Percentiles rank a stretch among this genome's conserved stretches.
phyloP scores from a whole-genome alignment of 2,888 invertebrate genomes.

The Euclidia mi region DNA sequence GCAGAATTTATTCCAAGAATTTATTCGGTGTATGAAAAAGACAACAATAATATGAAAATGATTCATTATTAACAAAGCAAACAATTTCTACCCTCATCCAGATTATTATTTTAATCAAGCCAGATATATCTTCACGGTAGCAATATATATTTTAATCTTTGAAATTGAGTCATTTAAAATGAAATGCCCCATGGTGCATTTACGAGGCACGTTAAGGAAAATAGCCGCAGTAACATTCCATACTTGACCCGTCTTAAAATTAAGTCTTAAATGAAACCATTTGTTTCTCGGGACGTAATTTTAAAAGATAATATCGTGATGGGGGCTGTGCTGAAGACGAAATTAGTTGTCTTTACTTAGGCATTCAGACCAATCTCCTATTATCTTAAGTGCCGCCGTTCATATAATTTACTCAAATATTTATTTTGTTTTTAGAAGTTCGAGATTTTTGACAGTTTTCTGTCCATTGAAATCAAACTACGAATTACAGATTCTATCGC shows the following conservation, averaged over 20 bases:
- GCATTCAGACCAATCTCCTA: conserved; percentile 54
- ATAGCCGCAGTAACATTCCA: conserved; percentile 17
- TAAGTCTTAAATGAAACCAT: conserved; percentile 46
- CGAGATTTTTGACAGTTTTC: too few species aligned
- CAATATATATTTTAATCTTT: conserved; percentile 13
- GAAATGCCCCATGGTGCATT: conserved; percentile 22
- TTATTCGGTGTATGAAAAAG: too few species aligned
- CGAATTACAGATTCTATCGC: too few species aligned
- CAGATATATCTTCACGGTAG: neutral
- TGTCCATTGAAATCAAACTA: too few species aligned
- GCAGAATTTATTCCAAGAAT: too few species aligned
- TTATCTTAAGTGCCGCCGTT: conserved; percentile 55
- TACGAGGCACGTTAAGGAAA: conserved; percentile 13
- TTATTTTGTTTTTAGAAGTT: conserved; percentile 55
- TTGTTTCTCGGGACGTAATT: conserved; percentile 55
- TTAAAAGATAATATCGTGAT: conserved; percentile 56
- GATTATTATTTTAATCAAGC: neutral
- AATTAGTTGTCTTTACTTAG: conserved; percentile 55
- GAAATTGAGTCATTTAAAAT: conserved; percentile 19
- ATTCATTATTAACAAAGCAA: too few species aligned
- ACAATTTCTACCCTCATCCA: too few species aligned
- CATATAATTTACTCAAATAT: conserved; percentile 51
- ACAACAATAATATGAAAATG: too few species aligned
- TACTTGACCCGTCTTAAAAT: conserved; percentile 20
- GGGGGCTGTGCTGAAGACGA: conserved; percentile 37